A percentile compares a stretch with the other conserved stretches of the same genome.
Conservation (phyloP, 2,888 invertebrate species). For the Torymus tubicola region DNA sequence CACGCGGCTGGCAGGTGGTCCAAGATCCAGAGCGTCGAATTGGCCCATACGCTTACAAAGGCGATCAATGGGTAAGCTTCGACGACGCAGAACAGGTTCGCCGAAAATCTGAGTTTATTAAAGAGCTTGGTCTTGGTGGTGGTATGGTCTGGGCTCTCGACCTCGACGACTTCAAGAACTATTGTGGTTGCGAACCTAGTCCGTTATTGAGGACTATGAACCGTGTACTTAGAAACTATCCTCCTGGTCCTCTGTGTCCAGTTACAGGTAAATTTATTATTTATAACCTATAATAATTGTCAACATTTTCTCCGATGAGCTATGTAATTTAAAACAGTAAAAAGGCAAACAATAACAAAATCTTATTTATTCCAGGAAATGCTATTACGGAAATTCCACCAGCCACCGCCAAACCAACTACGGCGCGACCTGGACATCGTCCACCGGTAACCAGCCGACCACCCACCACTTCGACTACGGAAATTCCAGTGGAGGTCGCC, state of each 20-base stretch:
- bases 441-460: background rate
- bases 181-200: conserved; percentile 88
- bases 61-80: conserved; percentile 95
- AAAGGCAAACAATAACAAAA: conserved; percentile 10
- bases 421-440: background rate
- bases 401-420: background rate
- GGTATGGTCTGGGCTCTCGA: conserved; percentile 95
- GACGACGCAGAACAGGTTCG: conserved; percentile 91
- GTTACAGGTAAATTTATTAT: conserved; percentile 73
- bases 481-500: conserved; percentile 27
- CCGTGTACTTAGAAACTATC: conserved; percentile 84
- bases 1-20: conserved; percentile 87
- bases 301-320: background rate
- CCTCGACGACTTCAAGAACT: conserved; percentile 90
- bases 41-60: conserved; percentile 90
- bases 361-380: background rate
- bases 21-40: conserved; percentile 88
- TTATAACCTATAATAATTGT: background rate
- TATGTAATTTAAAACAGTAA: background rate
- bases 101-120: conserved; percentile 89
- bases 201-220: conserved; percentile 89
- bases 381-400: conserved; percentile 7
- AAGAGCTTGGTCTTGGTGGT: conserved; percentile 88
- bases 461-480: conserved; percentile 28
- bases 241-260: conserved; percentile 82